These are phyloP conservation scores for Ctenochaetus hawaiiensis DNA, from an alignment of 2,797 vertebrate genomes.

Conservation along the genomic window DNA sequence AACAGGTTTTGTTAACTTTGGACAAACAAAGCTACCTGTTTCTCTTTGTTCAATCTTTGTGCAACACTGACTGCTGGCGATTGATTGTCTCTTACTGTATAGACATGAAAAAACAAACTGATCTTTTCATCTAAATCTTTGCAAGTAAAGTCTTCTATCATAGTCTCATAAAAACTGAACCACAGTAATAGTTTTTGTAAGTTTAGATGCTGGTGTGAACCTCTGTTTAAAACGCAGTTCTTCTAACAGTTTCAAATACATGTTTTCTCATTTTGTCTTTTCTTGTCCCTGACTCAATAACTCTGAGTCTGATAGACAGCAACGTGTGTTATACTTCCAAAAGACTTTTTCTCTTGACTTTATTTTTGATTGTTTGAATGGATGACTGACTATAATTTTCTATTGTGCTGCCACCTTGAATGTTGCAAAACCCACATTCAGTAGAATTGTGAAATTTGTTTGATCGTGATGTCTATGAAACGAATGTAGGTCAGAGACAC, in stretches of 20 bases:
- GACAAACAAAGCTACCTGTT: no score
- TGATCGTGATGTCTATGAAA: conserved; percentile 13
- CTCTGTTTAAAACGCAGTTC: not conserved
- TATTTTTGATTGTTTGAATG: no score
- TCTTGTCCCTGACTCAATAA: not conserved
- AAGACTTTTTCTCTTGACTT: not conserved
- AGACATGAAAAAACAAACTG: not conserved
- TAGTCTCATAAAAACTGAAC: not conserved
- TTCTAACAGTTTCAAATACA: not conserved
- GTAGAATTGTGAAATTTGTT: not conserved
- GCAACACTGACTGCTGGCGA: no score
- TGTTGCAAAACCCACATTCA: conserved; percentile 1
- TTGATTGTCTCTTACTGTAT: not conserved
- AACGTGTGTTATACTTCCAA: not conserved
- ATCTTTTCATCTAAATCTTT: no score
- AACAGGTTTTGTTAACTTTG: not conserved
- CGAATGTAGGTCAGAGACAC: conserved; percentile 46
- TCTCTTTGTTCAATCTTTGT: no score
- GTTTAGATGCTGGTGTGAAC: not conserved
- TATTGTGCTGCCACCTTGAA: not conserved
- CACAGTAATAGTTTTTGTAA: not conserved
- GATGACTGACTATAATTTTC: not conserved
- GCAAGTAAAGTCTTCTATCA: no score
- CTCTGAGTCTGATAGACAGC: not conserved
- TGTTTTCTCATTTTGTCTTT: not conserved